Percentiles rank a stretch among this genome's conserved stretches.
phyloP scores from a whole-genome alignment of 2,888 invertebrate genomes.

The Digitonthophagus gazella region DNA sequence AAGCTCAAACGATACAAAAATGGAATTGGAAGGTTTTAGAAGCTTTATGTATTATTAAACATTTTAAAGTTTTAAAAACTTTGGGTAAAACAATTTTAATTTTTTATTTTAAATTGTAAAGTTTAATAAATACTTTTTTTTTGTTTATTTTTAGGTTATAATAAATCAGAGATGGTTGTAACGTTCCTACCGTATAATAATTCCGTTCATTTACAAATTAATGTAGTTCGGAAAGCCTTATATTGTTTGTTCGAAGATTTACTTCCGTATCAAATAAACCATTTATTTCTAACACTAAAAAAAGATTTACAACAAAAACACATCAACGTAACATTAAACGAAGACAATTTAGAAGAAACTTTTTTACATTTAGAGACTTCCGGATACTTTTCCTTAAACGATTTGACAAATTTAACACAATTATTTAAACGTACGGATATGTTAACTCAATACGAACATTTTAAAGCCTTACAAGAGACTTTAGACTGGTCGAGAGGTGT shows the following conservation, averaged over 20 bases:
- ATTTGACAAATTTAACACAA: slow-evolving; percentile 37
- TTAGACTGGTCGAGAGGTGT: background rate
- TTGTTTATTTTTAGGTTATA: slow-evolving; percentile 33
- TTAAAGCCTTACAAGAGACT: slow-evolving; percentile 21
- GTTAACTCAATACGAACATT: slow-evolving; percentile 31
- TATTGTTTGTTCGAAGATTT: slow-evolving; percentile 53
- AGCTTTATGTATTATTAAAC: slow-evolving; percentile 55
- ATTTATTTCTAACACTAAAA: slow-evolving; percentile 29
- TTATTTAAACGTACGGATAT: slow-evolving; percentile 40
- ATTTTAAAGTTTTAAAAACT: slow-evolving; percentile 47
- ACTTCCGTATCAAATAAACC: slow-evolving; percentile 37
- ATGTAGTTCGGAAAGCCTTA: slow-evolving; percentile 51
- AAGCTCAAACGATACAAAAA: slow-evolving; percentile 35
- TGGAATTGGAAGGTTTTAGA: slow-evolving; percentile 56
- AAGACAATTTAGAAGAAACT: slow-evolving; percentile 42
- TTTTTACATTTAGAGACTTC: slow-evolving; percentile 42
- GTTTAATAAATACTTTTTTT: background rate
- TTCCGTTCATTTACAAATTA: slow-evolving; percentile 44
- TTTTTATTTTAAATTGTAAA: slow-evolving; percentile 27
- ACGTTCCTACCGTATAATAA: slow-evolving; percentile 35
- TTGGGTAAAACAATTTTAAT: slow-evolving; percentile 43
- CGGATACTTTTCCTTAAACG: slow-evolving; percentile 35
- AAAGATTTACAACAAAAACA: slow-evolving; percentile 34
- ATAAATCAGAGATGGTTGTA: slow-evolving; percentile 30
- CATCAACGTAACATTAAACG: slow-evolving; percentile 30